These are phyloP conservation scores for Iselma pallidipennis DNA, from an alignment of 2,888 invertebrate genomes.

Conservation along the genomic window DNA sequence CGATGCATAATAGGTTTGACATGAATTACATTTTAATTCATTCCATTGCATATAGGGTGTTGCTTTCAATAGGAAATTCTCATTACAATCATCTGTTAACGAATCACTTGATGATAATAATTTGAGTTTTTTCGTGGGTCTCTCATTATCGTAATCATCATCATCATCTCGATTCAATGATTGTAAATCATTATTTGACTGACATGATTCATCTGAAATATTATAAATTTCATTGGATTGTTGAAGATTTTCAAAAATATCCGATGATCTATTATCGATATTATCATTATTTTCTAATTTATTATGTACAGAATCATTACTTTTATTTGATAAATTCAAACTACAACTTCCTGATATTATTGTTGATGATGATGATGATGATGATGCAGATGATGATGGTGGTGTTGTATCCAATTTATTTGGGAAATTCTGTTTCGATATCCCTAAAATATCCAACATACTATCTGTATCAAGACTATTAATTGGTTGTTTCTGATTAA, in stretches of 20 bases:
- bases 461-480: constrained; percentile 19
- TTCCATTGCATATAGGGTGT: constrained; percentile 54
- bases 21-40: constrained; percentile 60
- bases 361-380: background rate
- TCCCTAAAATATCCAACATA: constrained; percentile 20
- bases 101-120: constrained; percentile 3
- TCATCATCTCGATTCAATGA: background rate
- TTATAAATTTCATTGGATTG: background rate
- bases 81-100: constrained; percentile 13
- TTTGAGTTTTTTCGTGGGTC: background rate
- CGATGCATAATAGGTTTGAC: constrained; percentile 58
- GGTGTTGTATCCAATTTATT: background rate
- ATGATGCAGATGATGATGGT: background rate
- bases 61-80: constrained; percentile 29
- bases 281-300: no score
- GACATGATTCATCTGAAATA: constrained; percentile 2
- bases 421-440: constrained; percentile 1
- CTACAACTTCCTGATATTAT: no score
- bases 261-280: no score
- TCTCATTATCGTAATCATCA: background rate
- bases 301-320: no score
- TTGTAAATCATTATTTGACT: background rate
- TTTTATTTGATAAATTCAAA: no score
- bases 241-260: background rate
- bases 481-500: constrained; percentile 25